phyloP scores from a whole-genome alignment of 2,888 invertebrate species.

The Meghimatium bilineatum region DNA sequence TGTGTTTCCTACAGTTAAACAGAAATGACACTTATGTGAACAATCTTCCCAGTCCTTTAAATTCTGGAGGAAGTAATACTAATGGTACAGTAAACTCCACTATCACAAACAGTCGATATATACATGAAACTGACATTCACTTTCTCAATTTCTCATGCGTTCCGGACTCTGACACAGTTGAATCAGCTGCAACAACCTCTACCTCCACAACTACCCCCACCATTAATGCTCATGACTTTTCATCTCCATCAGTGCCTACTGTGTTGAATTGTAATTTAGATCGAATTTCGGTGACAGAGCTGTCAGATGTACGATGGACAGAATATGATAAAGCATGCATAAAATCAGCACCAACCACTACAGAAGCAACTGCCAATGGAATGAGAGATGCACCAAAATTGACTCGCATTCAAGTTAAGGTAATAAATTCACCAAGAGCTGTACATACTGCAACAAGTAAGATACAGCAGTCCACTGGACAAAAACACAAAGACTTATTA shows the following conservation, averaged over 20 bases:
- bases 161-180: conserved; percentile 27
- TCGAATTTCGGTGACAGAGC: neutral
- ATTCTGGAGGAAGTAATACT: neutral
- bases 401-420: conserved; percentile 5
- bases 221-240: conserved; percentile 59
- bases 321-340: neutral
- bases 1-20: conserved; percentile 44
- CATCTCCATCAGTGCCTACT: conserved; percentile 45
- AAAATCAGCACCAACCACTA: neutral
- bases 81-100: conserved; percentile 54
- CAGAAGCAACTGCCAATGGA: neutral
- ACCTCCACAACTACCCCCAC: neutral
- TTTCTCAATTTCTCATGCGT: conserved; percentile 64
- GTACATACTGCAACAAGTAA: neutral
- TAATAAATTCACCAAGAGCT: neutral
- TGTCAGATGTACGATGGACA: neutral
- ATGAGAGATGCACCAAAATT: neutral
- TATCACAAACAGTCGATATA: conserved; percentile 60
- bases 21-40: conserved; percentile 57
- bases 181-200: neutral
- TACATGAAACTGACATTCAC: conserved; percentile 64
- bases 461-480: neutral
- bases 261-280: neutral
- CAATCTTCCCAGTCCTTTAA: conserved; percentile 39
- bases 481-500: conserved; percentile 18